A percentile compares a stretch with the other conserved stretches of the same genome.
These are phyloP conservation scores for Rhabdophis nuchalis DNA, from an alignment of 2,797 vertebrate genomes.

Conservation along the genomic window DNA sequence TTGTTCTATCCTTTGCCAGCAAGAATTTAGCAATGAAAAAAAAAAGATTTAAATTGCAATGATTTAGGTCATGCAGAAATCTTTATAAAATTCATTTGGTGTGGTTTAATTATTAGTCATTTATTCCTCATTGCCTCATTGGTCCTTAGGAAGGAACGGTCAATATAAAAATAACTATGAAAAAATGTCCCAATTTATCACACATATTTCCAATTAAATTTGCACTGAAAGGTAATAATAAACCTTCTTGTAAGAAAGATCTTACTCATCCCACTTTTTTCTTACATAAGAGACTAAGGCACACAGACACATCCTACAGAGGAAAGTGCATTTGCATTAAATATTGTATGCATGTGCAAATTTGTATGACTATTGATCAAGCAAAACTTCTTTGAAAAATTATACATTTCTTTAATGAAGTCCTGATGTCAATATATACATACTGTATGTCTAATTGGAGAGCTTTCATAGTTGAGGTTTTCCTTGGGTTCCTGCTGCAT, in stretches of 20 bases:
- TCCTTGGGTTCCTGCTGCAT: conserved; percentile 21
- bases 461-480: background rate
- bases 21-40: background rate
- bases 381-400: background rate
- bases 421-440: background rate
- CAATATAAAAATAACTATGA: background rate
- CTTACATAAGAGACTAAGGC: background rate
- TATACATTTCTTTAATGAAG: background rate
- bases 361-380: background rate
- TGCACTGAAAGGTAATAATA: background rate
- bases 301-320: background rate
- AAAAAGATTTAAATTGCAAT: background rate
- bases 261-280: background rate
- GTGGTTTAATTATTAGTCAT: background rate
- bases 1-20: background rate
- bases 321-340: background rate
- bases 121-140: background rate
- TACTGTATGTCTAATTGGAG: background rate
- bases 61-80: background rate
- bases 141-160: background rate
- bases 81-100: background rate
- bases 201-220: background rate
- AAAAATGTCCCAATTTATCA: background rate
- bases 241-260: background rate
- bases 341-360: background rate